Evolutionary conservation across 2,113 vertebrate species (phyloP).

Genomic region (Orientallactaga bullata): DNA sequence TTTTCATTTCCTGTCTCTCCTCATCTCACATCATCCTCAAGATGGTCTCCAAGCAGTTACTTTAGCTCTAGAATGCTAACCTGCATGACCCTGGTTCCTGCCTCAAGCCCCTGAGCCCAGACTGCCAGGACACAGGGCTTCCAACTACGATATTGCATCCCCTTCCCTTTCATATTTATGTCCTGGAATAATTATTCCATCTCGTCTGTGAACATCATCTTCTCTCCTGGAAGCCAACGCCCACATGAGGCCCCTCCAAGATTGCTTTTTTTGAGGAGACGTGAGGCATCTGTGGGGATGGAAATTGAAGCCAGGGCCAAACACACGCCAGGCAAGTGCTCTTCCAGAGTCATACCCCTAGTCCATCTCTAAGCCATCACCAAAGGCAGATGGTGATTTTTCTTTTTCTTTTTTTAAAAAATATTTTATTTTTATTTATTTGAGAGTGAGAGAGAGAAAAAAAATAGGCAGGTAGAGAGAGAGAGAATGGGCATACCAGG

Average conservation of each 20-base stretch:
- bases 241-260: not conserved
- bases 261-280: not conserved
- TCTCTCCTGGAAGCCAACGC: not conserved
- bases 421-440: too few species aligned
- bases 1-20: conserved; percentile 59
- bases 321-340: not conserved
- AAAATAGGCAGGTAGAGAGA: too few species aligned
- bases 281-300: not conserved
- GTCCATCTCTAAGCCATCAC: not conserved
- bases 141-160: fast-evolving
- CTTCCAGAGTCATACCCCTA: not conserved
- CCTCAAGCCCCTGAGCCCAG: not conserved
- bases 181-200: not conserved
- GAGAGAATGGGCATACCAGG: too few species aligned
- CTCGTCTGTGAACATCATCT: not conserved
- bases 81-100: not conserved
- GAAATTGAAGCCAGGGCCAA: not conserved
- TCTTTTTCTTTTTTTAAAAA: not conserved
- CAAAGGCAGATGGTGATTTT: not conserved
- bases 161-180: not conserved
- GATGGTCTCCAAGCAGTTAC: not conserved
- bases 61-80: conserved; percentile 4
- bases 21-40: conserved; percentile 3
- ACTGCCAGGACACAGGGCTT: not conserved
- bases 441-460: too few species aligned